phyloP scores from a whole-genome alignment of 2,113 vertebrate genomes.

The Zeus faber region DNA sequence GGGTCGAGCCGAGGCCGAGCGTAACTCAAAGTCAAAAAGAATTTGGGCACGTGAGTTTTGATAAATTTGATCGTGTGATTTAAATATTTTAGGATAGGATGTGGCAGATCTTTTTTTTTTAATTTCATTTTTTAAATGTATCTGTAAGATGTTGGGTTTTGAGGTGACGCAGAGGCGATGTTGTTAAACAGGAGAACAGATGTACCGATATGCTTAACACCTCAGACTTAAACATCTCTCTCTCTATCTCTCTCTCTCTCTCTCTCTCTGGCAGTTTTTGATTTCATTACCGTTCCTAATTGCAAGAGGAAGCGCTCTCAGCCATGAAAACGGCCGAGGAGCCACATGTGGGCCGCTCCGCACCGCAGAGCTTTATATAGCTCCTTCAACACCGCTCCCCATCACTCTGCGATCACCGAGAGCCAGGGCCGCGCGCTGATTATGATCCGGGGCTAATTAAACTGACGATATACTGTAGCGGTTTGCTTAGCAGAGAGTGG shows the following conservation, averaged over 20 bases:
- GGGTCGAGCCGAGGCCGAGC: constrained; percentile 26
- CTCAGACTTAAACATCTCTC: constrained; percentile 9
- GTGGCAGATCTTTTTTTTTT: no score
- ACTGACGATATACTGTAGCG: constrained; percentile 17
- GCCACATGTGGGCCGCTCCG: constrained; percentile 37
- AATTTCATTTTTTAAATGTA: background rate
- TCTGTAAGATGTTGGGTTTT: background rate
- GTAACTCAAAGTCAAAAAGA: constrained; percentile 4
- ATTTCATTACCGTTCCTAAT: constrained; percentile 26
- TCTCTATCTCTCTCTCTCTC: no score
- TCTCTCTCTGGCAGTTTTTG: no score
- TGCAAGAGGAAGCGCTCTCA: constrained; percentile 26
- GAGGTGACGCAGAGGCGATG: background rate
- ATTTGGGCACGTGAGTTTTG: background rate
- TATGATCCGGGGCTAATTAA: constrained; percentile 54
- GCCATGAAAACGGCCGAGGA: constrained; percentile 23
- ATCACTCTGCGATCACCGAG: constrained; percentile 51
- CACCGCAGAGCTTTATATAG: constrained; percentile 57
- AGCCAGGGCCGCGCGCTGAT: constrained; percentile 33
- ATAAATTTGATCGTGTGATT: no score
- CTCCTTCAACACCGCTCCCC: constrained; percentile 45
- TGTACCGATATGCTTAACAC: no score
- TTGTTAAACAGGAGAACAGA: background rate
- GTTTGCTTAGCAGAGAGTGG: constrained; percentile 28
- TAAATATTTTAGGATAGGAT: no score